Evolutionary conservation across 2,888 invertebrate species (phyloP).

Genomic region (Tyria jacobaeae): DNA sequence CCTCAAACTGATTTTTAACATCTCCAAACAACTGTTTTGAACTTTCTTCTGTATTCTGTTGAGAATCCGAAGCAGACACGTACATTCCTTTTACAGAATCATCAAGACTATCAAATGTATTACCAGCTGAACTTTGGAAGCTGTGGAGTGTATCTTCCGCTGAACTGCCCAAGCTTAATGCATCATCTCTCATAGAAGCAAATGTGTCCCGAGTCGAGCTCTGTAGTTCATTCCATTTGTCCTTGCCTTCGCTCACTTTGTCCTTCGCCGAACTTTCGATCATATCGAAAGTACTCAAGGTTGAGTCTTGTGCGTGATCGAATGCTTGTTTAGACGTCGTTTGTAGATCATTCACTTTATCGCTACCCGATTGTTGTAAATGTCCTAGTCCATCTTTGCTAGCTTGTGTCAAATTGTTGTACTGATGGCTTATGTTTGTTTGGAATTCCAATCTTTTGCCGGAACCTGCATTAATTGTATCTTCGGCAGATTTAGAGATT

Average conservation of each 20-base stretch:
- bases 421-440: constrained; percentile 59
- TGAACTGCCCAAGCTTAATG: constrained; percentile 74
- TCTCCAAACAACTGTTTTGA: constrained; percentile 75
- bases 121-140: constrained; percentile 82
- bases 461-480: constrained; percentile 69
- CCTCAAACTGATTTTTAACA: constrained; percentile 73
- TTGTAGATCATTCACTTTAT: constrained; percentile 58
- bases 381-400: constrained; percentile 63
- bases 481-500: constrained; percentile 78
- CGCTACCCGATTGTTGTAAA: constrained; percentile 60
- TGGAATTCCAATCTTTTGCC: constrained; percentile 69
- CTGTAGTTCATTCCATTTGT: constrained; percentile 78
- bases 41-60: constrained; percentile 58
- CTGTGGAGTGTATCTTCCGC: constrained; percentile 80
- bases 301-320: constrained; percentile 74
- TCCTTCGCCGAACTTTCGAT: constrained; percentile 83
- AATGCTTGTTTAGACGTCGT: constrained; percentile 72
- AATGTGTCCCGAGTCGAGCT: constrained; percentile 79
- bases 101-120: constrained; percentile 81
- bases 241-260: constrained; percentile 71
- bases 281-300: constrained; percentile 81
- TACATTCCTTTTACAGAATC: constrained; percentile 73
- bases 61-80: constrained; percentile 61
- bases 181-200: constrained; percentile 76
- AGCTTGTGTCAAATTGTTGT: constrained; percentile 53